Conservation (phyloP, 2,888 invertebrate genomes). For the Pyrochroa serraticornis region DNA sequence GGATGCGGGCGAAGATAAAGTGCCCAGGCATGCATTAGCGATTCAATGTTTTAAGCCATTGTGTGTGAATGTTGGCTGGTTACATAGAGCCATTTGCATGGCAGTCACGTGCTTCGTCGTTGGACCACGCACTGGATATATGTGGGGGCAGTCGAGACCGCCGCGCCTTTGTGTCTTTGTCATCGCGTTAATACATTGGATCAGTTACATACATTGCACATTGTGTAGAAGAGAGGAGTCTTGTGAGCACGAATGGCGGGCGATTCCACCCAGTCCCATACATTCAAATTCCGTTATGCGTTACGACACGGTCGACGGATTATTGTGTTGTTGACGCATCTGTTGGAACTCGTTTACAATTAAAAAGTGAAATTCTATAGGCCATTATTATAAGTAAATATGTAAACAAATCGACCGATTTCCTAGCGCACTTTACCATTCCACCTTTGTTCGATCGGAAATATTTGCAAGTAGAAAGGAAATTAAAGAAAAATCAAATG, state of each 20-base stretch:
- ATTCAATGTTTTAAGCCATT: slow-evolving; percentile 21
- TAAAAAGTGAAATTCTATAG: too few relatives aligned
- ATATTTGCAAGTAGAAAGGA: too few relatives aligned
- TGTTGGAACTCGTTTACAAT: too few relatives aligned
- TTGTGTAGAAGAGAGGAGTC: slow-evolving; percentile 5
- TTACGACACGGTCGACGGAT: slow-evolving; percentile 2
- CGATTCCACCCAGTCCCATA: slow-evolving; percentile 13
- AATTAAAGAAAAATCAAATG: too few relatives aligned
- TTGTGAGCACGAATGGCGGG: slow-evolving; percentile 8
- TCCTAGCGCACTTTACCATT: too few relatives aligned
- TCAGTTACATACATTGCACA: slow-evolving; percentile 10
- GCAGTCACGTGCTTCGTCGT: slow-evolving; percentile 37
- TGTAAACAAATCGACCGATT: too few relatives aligned
- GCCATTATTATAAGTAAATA: too few relatives aligned
- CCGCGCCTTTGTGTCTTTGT: slow-evolving; percentile 35
- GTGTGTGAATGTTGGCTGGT: slow-evolving; percentile 28
- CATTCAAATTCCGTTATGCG: slow-evolving; percentile 18
- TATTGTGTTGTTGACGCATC: not conserved
- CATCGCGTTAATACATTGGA: slow-evolving; percentile 26
- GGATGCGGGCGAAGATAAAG: slow-evolving; percentile 16
- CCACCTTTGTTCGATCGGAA: too few relatives aligned
- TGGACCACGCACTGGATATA: slow-evolving; percentile 36
- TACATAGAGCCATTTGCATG: slow-evolving; percentile 37
- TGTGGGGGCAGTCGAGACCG: slow-evolving; percentile 15
- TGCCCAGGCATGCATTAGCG: slow-evolving; percentile 29